Evolutionary conservation across 2,797 vertebrate species (phyloP).

Genomic region (Sebastiscus tertius): DNA sequence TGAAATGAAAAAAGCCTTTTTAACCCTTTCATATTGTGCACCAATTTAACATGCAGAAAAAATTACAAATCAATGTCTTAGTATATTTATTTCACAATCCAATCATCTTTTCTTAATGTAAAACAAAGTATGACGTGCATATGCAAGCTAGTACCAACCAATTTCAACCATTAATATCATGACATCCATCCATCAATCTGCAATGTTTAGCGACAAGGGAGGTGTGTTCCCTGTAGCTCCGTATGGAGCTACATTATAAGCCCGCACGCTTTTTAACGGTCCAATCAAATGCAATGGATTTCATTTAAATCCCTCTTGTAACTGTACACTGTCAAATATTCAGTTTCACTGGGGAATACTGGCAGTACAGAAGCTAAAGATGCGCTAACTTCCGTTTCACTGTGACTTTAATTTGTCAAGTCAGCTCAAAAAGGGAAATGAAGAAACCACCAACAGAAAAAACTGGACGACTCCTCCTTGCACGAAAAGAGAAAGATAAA

Average conservation of each 20-base stretch:
- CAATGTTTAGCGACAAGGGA: neutral
- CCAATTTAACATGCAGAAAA: too few species aligned
- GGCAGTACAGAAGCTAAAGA: too few species aligned
- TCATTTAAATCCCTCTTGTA: neutral
- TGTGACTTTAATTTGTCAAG: neutral
- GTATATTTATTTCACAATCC: too few species aligned
- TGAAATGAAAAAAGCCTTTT: too few species aligned
- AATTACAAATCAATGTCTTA: too few species aligned
- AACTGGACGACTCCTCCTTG: neutral
- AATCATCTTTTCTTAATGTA: too few species aligned
- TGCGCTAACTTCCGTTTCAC: neutral
- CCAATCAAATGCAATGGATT: neutral
- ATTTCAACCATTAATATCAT: neutral
- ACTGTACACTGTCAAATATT: neutral
- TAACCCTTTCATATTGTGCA: too few species aligned
- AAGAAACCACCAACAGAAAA: neutral
- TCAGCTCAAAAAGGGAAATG: neutral
- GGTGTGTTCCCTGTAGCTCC: neutral
- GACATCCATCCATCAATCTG: neutral
- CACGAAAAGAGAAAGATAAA: neutral
- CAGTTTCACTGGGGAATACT: neutral
- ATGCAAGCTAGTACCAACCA: neutral
- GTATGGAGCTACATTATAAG: neutral
- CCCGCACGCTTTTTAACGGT: neutral
- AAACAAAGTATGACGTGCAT: too few species aligned